A percentile compares a stretch with the other conserved stretches of the same genome.
Conservation (phyloP, 1,140 invertebrate species). For the Drosophila ohnishii region DNA sequence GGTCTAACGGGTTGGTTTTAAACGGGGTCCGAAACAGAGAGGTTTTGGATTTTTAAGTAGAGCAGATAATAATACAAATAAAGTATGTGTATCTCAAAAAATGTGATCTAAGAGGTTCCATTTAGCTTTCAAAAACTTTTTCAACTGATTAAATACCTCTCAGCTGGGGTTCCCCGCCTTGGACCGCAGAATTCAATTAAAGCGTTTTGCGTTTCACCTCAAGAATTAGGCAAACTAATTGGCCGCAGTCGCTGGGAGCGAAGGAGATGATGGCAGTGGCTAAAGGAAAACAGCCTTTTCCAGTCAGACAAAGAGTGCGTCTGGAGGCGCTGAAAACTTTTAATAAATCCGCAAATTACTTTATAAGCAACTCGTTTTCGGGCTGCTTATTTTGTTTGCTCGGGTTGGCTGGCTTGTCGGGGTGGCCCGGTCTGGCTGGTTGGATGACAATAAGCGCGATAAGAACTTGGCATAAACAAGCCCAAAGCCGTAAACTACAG, state of each 20-base stretch:
- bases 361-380: constrained; percentile 67
- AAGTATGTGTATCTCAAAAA: too few species aligned
- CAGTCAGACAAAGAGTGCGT: constrained; percentile 41
- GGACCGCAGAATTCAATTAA: constrained; percentile 45
- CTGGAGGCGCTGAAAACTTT: constrained; percentile 68
- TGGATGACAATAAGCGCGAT: constrained; percentile 55
- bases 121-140: neutral
- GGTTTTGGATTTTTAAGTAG: neutral
- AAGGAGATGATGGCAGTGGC: neutral
- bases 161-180: neutral
- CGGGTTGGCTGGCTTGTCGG: neutral
- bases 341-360: constrained; percentile 79
- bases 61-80: neutral
- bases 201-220: constrained; percentile 55
- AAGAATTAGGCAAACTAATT: constrained; percentile 73
- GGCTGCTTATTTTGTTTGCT: constrained; percentile 39
- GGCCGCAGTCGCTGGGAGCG: constrained; percentile 20
- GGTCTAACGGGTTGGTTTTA: neutral
- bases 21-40: neutral
- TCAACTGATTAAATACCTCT: constrained; percentile 20
- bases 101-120: neutral
- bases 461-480: constrained; percentile 59
- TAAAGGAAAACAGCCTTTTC: constrained; percentile 23
- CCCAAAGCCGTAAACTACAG: constrained; percentile 42
- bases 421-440: neutral